Evolutionary conservation across 2,113 vertebrate species (phyloP), one percentile per base, ranked within the genome.

Genomic region (Sula dactylatra): DNA sequence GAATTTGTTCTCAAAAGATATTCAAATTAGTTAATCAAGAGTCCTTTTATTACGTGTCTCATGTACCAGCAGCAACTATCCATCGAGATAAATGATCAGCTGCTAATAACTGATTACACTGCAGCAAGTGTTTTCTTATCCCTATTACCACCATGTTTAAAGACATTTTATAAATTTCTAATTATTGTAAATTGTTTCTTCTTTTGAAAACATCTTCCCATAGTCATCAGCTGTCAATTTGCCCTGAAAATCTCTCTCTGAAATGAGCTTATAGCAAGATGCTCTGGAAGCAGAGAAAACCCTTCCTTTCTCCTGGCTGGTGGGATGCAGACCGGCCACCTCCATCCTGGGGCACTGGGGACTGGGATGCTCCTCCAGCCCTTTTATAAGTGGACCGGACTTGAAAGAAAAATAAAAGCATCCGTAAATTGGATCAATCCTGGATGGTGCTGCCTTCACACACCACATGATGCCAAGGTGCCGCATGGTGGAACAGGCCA

Each of bases 11-110:
- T 98, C 97, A 97, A 98, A 98, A 98, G 98, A 98, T 98, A 98
- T 98, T 98, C 97, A 98, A 98, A 98, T 98, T 97, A 97, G 98
- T 98, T 98, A 98, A 98, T 98, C 98, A 98, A 98, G 98, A 97
- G 96, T 88, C 97, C 97, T 98, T 98, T 98, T 98, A 98, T 98
- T 97, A 97, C 97, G 86, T 81, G 93, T 93, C 96, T 97, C 89
- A 31, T 73, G 79, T 83, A 92, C 96, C 95, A 94, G 93, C 97
- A 94, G 96, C 97, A 94, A 97, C 97, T 96, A 97, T 95, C 98
- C 97, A 96, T 70, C 95, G 93, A 97, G 97, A 98, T 98, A 98
- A 98, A 95, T 97, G 97, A 98, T 98, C 98, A 98, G 98, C 98
- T 98, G 98, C 97, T 98, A 98, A 98, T 98, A 98, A 98, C 97